Percentiles rank a stretch among this genome's conserved stretches.
Evolutionary conservation across 2,113 vertebrate genomes (phyloP).

Genomic region (Takifugu bimaculatus): DNA sequence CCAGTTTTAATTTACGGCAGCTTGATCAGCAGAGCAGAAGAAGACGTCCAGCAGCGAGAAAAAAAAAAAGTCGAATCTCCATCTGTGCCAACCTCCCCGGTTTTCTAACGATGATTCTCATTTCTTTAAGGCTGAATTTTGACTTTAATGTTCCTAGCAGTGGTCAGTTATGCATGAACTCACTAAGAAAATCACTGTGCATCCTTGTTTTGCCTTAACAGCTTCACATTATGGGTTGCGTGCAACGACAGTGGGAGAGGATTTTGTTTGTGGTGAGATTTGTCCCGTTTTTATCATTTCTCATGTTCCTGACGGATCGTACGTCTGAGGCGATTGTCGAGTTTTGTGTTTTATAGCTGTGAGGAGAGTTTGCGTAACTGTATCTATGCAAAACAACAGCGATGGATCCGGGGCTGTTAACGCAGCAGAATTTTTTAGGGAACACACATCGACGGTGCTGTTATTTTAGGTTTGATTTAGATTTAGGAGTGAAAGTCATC

Average conservation of each 20-base stretch:
- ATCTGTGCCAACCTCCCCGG: constrained; percentile 15
- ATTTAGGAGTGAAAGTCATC: constrained; percentile 19
- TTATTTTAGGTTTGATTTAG: constrained; percentile 40
- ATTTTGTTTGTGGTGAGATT: constrained; percentile 27
- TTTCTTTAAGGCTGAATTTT: constrained; percentile 27
- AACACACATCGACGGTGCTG: constrained; percentile 24
- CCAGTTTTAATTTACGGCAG: constrained; percentile 15
- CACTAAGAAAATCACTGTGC: constrained; percentile 67
- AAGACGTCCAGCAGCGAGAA: constrained; percentile 19
- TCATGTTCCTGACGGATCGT: neutral
- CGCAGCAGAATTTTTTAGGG: constrained; percentile 9
- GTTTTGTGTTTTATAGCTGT: constrained; percentile 56
- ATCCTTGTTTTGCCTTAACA: constrained; percentile 71
- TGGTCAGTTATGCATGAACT: constrained; percentile 65
- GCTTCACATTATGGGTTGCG: constrained; percentile 49
- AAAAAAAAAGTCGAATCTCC: constrained; percentile 22
- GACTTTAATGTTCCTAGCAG: constrained; percentile 30
- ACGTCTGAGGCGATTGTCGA: too few species aligned
- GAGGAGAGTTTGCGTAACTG: constrained; percentile 55
- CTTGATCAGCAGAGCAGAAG: constrained; percentile 10
- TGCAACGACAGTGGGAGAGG: constrained; percentile 21
- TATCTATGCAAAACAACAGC: constrained; percentile 71
- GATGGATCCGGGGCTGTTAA: constrained; percentile 45
- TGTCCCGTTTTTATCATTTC: constrained; percentile 52
- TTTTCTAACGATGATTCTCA: constrained; percentile 12